These are phyloP conservation scores for Phortica magna DNA, from an alignment of 2,888 invertebrate species.

Conservation along the genomic window DNA sequence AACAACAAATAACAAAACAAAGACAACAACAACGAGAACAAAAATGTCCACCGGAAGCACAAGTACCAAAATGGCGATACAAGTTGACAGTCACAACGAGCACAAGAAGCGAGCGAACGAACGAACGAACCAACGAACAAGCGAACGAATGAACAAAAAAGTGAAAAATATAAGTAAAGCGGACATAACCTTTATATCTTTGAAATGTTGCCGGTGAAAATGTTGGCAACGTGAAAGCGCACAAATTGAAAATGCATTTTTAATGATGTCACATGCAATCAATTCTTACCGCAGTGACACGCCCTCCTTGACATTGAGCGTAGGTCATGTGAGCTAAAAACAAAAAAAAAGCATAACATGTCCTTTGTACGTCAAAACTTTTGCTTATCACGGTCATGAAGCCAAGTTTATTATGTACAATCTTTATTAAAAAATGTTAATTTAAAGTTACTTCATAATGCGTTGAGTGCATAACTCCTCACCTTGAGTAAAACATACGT, in stretches of 20 bases:
- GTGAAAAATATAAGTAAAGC: slow-evolving; percentile 45
- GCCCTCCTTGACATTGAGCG: slow-evolving; percentile 6
- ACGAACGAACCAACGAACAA: background rate
- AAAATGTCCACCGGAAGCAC: slow-evolving; percentile 46
- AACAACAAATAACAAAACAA: slow-evolving; percentile 47
- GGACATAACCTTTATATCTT: slow-evolving; percentile 38
- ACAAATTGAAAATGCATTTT: slow-evolving; percentile 69
- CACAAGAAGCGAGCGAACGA: background rate
- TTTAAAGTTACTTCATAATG: too few species aligned
- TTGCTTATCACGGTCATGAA: background rate
- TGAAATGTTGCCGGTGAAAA: background rate
- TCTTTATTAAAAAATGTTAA: too few species aligned
- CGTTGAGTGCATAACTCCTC: too few species aligned
- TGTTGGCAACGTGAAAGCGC: background rate
- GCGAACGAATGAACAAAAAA: background rate
- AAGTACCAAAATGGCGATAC: slow-evolving; percentile 26
- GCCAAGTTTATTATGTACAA: too few species aligned
- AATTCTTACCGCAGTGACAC: background rate
- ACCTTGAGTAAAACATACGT: too few species aligned
- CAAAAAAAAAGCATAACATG: background rate
- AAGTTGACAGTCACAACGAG: slow-evolving; percentile 11
- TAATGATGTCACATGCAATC: slow-evolving; percentile 49
- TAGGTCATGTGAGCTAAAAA: background rate
- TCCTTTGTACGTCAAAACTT: too few species aligned
- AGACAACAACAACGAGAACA: slow-evolving; percentile 41